Percentiles rank a stretch among this genome's conserved stretches.
Conservation (phyloP, 1,140 invertebrate species). For the Lepeophtheirus salmonis region DNA sequence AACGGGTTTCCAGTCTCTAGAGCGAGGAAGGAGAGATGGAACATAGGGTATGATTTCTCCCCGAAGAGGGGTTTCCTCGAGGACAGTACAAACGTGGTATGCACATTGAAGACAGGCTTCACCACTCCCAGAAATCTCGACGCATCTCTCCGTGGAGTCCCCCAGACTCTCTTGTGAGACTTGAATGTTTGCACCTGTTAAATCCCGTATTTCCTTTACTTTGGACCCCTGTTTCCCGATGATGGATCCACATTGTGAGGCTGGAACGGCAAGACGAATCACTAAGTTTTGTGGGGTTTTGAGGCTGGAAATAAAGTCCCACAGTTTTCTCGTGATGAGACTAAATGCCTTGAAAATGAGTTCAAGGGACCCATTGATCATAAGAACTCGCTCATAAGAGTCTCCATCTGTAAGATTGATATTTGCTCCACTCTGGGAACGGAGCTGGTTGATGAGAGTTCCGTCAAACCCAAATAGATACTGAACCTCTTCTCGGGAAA, state of each 20-base stretch:
- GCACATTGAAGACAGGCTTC: slow-evolving; percentile 13
- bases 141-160: slow-evolving; percentile 7
- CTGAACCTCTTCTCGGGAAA: slow-evolving; percentile 5
- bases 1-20: slow-evolving; percentile 5
- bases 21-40: neutral
- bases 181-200: slow-evolving; percentile 16
- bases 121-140: slow-evolving; percentile 11
- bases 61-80: slow-evolving; percentile 3
- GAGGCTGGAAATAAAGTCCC: slow-evolving; percentile 10
- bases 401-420: slow-evolving; percentile 1
- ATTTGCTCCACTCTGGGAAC: neutral
- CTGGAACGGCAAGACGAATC: neutral
- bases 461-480: slow-evolving; percentile 15
- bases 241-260: neutral
- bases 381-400: slow-evolving; percentile 4
- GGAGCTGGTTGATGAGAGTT: neutral
- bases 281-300: neutral
- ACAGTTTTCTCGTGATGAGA: slow-evolving; percentile 9
- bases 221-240: slow-evolving; percentile 20
- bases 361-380: slow-evolving; percentile 4
- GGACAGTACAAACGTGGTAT: slow-evolving; percentile 1
- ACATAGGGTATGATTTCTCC: slow-evolving; percentile 13
- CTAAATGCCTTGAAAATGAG: slow-evolving; percentile 12
- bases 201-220: slow-evolving; percentile 20
- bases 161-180: slow-evolving; percentile 4